Evolutionary conservation across 1,140 invertebrate species (phyloP).

Genomic region (Heliconius himera): DNA sequence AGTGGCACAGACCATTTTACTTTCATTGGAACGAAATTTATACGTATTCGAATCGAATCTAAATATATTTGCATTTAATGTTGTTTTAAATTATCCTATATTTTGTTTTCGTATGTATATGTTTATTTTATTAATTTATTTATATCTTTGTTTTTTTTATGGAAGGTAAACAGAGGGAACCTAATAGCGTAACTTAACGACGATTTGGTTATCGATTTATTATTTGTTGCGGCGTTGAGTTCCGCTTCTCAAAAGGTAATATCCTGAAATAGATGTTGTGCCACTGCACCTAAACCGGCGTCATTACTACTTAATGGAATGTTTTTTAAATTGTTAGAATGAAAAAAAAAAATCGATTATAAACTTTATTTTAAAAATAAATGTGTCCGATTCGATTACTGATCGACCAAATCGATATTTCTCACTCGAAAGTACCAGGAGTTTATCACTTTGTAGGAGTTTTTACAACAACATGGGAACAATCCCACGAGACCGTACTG

Average conservation of each 20-base stretch:
- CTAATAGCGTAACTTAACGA: no score
- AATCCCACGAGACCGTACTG: conserved; percentile 5
- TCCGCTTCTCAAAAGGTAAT: no score
- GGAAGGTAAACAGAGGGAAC: no score
- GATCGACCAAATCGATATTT: conserved; percentile 1
- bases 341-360: not conserved
- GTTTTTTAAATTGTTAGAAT: no score
- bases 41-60: conserved; percentile 5
- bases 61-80: conserved; percentile 11
- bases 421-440: not conserved
- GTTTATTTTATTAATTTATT: not conserved
- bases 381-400: not conserved
- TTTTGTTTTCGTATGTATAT: not conserved
- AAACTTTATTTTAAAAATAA: no score
- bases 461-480: conserved; percentile 12
- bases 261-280: no score
- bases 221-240: no score
- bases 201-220: no score
- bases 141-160: not conserved
- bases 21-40: not conserved
- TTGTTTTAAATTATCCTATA: conserved; percentile 1
- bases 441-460: not conserved
- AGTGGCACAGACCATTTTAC: conserved; percentile 9
- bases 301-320: no score
- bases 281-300: no score